phyloP scores from a whole-genome alignment of 2,113 vertebrate genomes.

The Crotalus tigris region DNA sequence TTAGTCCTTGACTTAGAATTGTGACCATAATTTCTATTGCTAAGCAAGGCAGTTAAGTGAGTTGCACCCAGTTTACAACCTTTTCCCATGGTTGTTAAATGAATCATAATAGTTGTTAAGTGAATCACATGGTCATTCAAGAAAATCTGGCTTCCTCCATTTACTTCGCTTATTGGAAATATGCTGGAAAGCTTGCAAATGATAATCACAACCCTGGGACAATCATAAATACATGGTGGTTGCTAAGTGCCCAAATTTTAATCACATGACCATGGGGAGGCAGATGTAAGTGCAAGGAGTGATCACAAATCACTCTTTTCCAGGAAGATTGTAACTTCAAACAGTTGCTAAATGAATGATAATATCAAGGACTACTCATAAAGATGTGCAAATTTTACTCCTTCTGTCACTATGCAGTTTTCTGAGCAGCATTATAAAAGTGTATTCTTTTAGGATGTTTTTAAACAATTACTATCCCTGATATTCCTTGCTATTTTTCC shows the following conservation, averaged over 20 bases:
- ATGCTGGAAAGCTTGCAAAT: neutral
- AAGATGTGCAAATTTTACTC: neutral
- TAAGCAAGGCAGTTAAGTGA: neutral
- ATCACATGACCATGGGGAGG: neutral
- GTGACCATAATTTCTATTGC: neutral
- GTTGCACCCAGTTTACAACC: neutral
- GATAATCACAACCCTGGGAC: neutral
- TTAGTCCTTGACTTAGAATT: neutral
- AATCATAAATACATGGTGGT: neutral
- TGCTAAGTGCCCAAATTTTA: neutral
- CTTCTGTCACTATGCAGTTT: neutral
- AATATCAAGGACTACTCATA: neutral
- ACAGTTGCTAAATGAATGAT: neutral
- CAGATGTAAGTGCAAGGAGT: neutral
- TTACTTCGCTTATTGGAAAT: neutral
- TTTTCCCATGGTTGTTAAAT: neutral
- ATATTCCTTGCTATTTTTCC: neutral
- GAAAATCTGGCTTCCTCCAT: neutral
- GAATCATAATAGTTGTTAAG: neutral
- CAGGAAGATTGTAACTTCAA: neutral
- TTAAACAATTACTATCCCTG: neutral
- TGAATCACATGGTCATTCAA: neutral
- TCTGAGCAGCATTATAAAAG: neutral
- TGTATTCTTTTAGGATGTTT: neutral
- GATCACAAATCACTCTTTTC: neutral